phyloP scores from a whole-genome alignment of 2,797 vertebrate species.

The Pteronotus mesoamericanus region DNA sequence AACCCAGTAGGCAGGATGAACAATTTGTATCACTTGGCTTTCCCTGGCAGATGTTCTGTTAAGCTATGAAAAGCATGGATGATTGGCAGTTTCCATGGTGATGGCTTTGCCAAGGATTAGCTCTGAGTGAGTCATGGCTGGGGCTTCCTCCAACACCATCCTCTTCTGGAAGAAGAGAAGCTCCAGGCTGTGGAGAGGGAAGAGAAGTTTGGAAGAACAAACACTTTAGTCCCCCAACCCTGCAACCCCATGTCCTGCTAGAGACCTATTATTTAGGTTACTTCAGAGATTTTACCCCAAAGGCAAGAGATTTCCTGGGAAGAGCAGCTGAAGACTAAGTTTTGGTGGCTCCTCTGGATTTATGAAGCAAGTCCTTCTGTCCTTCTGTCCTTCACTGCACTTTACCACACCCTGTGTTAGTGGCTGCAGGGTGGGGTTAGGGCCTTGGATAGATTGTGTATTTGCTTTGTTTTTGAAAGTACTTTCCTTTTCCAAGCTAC shows the following conservation, averaged over 20 bases:
- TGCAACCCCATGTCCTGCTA: background rate
- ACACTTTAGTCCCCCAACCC: background rate
- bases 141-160: constrained; percentile 45
- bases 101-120: constrained; percentile 80
- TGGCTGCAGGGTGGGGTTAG: background rate
- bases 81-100: constrained; percentile 82
- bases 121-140: constrained; percentile 69
- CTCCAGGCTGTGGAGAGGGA: background rate
- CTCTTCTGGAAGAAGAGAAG: constrained; percentile 50
- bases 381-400: background rate
- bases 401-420: background rate
- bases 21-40: constrained; percentile 17
- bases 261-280: background rate
- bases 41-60: constrained; percentile 57
- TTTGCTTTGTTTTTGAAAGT: background rate
- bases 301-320: background rate
- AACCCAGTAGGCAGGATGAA: background rate
- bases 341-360: constrained; percentile 51
- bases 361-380: constrained; percentile 31
- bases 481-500: background rate
- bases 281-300: background rate
- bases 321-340: background rate
- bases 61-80: constrained; percentile 75
- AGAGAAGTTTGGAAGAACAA: constrained; percentile 38
- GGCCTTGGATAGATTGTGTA: background rate